Evolutionary conservation across 2,113 vertebrate genomes (phyloP).

Genomic region (Atrichornis clamosus): DNA sequence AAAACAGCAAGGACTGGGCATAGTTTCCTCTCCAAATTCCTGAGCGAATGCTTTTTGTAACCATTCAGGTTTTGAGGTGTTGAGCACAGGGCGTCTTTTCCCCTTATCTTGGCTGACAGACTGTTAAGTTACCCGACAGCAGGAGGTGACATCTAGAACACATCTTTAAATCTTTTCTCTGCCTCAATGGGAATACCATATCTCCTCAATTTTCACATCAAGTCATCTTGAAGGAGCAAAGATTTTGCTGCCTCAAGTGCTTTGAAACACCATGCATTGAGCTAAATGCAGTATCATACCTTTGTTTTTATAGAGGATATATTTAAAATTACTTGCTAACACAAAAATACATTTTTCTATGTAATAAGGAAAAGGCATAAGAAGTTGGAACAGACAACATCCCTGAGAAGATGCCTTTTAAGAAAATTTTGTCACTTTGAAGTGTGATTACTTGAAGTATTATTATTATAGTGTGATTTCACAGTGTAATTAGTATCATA

Average conservation of each 20-base stretch:
- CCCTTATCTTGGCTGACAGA: neutral
- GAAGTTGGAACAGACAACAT: neutral
- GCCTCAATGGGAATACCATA: neutral
- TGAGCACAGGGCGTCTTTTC: neutral
- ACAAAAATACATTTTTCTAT: neutral
- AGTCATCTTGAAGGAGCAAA: neutral
- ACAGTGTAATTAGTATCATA: slow-evolving; percentile 50
- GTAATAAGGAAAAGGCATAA: neutral
- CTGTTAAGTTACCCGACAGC: neutral
- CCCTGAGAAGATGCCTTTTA: neutral
- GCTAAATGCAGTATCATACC: neutral
- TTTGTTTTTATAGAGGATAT: neutral
- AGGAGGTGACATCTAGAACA: neutral
- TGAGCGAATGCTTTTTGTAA: neutral
- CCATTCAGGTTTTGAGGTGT: neutral
- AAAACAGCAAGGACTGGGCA: neutral
- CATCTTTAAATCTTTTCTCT: neutral
- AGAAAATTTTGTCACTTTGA: slow-evolving; percentile 37
- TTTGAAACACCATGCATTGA: neutral
- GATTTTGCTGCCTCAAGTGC: neutral
- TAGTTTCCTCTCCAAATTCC: neutral
- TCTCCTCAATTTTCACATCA: neutral
- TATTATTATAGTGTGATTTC: slow-evolving; percentile 39
- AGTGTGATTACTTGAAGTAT: slow-evolving; percentile 41
- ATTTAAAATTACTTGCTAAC: neutral